Percentiles rank a stretch among this genome's conserved stretches.
phyloP scores from a whole-genome alignment of 2,888 invertebrate genomes.

The Mamestra brassicae region DNA sequence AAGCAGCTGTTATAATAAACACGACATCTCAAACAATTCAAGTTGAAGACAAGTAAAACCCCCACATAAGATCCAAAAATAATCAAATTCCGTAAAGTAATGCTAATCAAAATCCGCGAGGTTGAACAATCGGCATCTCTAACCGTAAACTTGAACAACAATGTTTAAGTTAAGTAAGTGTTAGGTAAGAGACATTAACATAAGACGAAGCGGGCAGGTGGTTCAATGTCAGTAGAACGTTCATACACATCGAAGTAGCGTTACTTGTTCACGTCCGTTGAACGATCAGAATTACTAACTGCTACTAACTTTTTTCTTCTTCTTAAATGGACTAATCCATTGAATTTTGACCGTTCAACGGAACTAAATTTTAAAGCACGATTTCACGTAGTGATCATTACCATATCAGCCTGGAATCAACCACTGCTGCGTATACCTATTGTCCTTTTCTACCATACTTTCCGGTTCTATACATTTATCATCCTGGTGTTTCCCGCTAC shows the following conservation, averaged over 20 bases:
- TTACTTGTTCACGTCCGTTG: slow-evolving; percentile 45
- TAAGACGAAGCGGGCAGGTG: slow-evolving; percentile 58
- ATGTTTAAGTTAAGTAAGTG: slow-evolving; percentile 54
- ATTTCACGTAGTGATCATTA: background rate
- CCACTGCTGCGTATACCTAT: no score
- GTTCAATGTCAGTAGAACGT: slow-evolving; percentile 73
- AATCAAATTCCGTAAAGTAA: slow-evolving; percentile 9
- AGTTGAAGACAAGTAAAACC: background rate
- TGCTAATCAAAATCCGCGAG: slow-evolving; percentile 26
- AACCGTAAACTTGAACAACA: slow-evolving; percentile 66
- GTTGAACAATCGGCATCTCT: slow-evolving; percentile 31
- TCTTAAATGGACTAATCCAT: no score
- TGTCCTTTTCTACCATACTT: no score
- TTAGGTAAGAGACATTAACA: slow-evolving; percentile 68
- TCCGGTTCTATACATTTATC: no score
- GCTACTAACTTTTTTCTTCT: background rate
- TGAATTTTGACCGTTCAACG: no score
- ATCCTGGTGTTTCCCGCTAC: no score
- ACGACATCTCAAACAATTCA: background rate
- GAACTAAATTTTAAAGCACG: no score
- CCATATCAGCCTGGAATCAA: no score
- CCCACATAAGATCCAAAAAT: background rate
- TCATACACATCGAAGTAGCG: slow-evolving; percentile 64
- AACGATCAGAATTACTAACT: slow-evolving; percentile 24
- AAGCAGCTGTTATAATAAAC: background rate